Conservation (phyloP, 2,888 invertebrate genomes). For the Synanthedon myopaeformis region DNA sequence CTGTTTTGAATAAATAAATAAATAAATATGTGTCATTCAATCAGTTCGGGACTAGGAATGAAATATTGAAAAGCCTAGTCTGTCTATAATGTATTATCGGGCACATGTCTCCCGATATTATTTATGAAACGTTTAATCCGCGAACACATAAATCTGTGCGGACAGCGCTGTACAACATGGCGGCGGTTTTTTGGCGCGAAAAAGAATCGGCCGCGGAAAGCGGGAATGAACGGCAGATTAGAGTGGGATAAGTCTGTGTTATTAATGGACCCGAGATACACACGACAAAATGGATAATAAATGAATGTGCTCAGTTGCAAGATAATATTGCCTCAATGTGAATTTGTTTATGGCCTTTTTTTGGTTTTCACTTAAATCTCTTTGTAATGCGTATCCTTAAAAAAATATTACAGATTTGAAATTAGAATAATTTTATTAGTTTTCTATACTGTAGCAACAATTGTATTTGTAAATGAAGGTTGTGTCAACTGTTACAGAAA, state of each 20-base stretch:
- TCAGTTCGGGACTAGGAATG: too few relatives aligned
- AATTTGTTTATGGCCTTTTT: neutral
- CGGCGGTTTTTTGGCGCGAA: conserved; percentile 56
- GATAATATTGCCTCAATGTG: neutral
- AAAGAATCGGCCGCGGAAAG: conserved; percentile 65
- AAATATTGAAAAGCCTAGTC: too few relatives aligned
- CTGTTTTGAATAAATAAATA: too few relatives aligned
- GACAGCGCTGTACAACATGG: conserved; percentile 38
- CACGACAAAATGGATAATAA: conserved; percentile 54
- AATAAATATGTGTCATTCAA: too few relatives aligned
- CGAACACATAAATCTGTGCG: conserved; percentile 51
- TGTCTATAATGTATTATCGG: too few relatives aligned
- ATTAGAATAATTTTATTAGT: too few relatives aligned
- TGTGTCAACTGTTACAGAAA: too few relatives aligned
- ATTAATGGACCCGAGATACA: conserved; percentile 67
- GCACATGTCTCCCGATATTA: conserved; percentile 17
- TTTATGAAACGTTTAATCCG: conserved; percentile 48
- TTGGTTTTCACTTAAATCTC: neutral
- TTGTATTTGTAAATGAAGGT: too few relatives aligned
- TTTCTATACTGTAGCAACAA: too few relatives aligned
- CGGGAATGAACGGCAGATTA: conserved; percentile 66
- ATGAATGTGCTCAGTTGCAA: conserved; percentile 20
- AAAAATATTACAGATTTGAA: too few relatives aligned
- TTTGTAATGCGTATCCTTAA: neutral
- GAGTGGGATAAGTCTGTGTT: conserved; percentile 58